Base-by-base conservation (phyloP, 2,888 invertebrate species). In the Ochropleura plecta region DNA sequence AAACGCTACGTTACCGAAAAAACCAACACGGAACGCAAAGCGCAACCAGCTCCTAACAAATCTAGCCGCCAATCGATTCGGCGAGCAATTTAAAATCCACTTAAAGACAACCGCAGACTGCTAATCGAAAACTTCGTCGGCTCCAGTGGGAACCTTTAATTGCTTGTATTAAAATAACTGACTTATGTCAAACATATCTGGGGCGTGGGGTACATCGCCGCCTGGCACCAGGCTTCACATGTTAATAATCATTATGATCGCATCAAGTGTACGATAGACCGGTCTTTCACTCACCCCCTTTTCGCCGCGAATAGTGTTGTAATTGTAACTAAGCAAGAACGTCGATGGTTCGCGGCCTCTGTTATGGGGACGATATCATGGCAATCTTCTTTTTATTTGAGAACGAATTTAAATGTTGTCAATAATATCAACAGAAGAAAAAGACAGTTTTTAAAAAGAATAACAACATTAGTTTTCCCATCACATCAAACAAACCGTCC, bases 201-300 rank as follows among this genome's bases (percentile, higher is more conserved):
- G 96, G 94, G 93, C 92, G 93, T 85, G 90, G 86, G 89, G 91
- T 93, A 92, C 92, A 91, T 90, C 93, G 91, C 94, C 90, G 93
- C 94, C 95, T 94, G 95, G 96, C 89, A 96, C 95, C 89, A 92
- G 51, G 92, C 92, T 93, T 94, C 95, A 96, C 96, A 96, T 96
- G 96, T 96, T 96, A 96, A 96, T 96, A 96, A 96, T 96, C 96
- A 95, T 96, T 95, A 95, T 96, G 96, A 96, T 96, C 96, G 93
- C 93, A 96, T 96, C 96, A 95, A 96, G 95, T 95, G 93, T 95
- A 94, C 96, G 95, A 95, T 95, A 94, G 95, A 94, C 92, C 88
- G 88, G 91, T 88, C 91, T 91, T 90, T 88, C 79, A 91, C 92
- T 90, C 91, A 86, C 89, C 88, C 81, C 85, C 69, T 55, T 55